Evolutionary conservation across 2,113 vertebrate genomes (phyloP), one percentile per base, ranked within the genome.

Genomic region (Aegithalos caudatus): DNA sequence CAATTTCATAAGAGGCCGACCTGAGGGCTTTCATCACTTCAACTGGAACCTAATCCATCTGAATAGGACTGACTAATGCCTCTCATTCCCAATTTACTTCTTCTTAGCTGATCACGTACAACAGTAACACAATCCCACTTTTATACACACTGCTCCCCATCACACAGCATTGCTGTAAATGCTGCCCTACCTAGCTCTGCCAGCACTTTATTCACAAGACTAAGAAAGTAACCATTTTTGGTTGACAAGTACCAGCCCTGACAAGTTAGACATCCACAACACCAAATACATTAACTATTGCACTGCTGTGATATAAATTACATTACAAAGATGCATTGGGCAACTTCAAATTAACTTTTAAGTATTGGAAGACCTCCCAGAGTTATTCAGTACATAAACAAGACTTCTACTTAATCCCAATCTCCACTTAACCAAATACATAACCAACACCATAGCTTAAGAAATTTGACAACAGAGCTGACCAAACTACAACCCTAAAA

Each of bases 61-160:
- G 61, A 94, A 87, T 76, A 93, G 60, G 57, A 76, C 72, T 84
- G 66, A 88, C 85, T 65, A 91, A 73, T 69, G 83, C 48, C 31
- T 91, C 72, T 91, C 78, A 92, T 57, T 82, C 57, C 37, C 23
- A 76, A 67, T 84, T 69, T 45, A n/a, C 25, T 74, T 92, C 45
- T 74, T 48, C 48, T 74, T 33, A 77, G 76, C 40, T 79, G 74
- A 90, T 67, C 67, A 77, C 5, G 3, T 64, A 86, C 14, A 5
- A 72, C 54, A 90, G 47, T 72, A 89, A 57, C n/a, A 64, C 42
- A 77, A 83, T 70, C 42, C 21, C n/a, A 25, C 45, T 76, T 92
- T 76, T 35, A 77, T n/a, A 60, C 12, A 27, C 15, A 17, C 21
- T 48, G 42, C 20, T 83, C n/a, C 16, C n/a, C 45, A 38, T 27